phyloP scores from a whole-genome alignment of 1,140 invertebrate genomes.

The Globodera ellingtonae region DNA sequence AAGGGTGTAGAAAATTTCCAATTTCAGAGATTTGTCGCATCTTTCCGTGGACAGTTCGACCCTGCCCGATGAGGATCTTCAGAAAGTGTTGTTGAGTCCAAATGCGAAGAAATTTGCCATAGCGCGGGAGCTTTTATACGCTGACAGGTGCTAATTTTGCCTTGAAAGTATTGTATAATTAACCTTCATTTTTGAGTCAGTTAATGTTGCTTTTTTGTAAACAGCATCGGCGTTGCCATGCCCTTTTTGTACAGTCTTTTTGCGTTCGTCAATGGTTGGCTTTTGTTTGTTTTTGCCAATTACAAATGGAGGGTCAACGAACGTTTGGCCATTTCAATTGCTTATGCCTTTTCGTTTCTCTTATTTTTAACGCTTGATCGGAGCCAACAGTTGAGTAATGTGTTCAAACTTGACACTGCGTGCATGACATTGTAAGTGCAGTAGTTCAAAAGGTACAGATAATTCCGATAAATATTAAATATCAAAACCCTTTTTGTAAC shows the following conservation, averaged over 20 bases:
- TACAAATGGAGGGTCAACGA: background rate
- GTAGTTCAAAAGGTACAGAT: no score
- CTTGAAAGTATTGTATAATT: background rate
- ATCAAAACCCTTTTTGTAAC: no score
- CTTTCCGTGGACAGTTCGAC: conserved; percentile 3
- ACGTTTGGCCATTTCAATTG: background rate
- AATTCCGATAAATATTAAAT: no score
- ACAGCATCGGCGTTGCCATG: background rate
- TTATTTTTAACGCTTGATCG: background rate
- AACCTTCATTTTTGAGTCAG: no score
- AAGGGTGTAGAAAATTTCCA: no score
- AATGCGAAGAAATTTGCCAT: conserved; percentile 39
- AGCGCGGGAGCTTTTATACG: conserved; percentile 29
- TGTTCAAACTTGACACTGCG: background rate
- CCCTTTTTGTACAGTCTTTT: background rate
- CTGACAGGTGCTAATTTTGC: conserved; percentile 33
- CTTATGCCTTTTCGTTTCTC: background rate
- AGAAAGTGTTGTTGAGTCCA: conserved; percentile 23
- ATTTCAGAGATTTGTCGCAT: background rate
- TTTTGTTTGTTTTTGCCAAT: background rate
- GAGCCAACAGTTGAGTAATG: background rate
- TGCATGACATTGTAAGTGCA: background rate
- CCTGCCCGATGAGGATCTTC: conserved; percentile 31
- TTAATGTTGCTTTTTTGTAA: no score
- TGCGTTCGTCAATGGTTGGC: background rate